Evolutionary conservation across 2,113 vertebrate species (phyloP), one percentile per base, ranked within the genome.

Genomic region (Nycticorax nycticorax): DNA sequence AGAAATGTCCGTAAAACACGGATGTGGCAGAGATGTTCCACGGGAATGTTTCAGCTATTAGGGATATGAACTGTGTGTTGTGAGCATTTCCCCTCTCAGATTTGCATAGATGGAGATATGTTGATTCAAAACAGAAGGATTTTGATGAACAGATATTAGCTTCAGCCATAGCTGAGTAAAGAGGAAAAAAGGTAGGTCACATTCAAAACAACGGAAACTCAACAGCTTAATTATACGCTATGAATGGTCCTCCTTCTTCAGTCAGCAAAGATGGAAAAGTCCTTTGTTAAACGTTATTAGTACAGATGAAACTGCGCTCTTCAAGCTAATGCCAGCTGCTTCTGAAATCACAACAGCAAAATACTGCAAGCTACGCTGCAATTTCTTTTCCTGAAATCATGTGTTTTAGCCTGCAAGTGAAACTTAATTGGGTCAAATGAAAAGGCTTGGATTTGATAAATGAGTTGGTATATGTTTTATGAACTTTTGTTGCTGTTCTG

Each of bases 151-250:
- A 79, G 91, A 83, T 83, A 89, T 57, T 69, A 76, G 71, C 75
- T 83, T 89, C 74, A 85, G 75, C 73, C 87, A 66, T 52, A 91
- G 72, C 87, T 94, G 92, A 95, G 92, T 92, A 81, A 95, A 94
- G 93, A 93, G 81, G 92, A 47, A 89, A 84, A 93, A 96, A 95
- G 77, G 64, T 85, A 88, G 74, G 84, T 96, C 73, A 87, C 22
- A 35, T 77, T 95, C 89, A 97, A 89, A 97, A 95, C 79, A 93
- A 89, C 4, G 48, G 88, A 94, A 94, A 95, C 94, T 94, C 41
- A 66, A 33, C 88, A 76, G 63, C 35, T 59, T 90, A 69, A 85
- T 96, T 92, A 71, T 9, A 92, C 0, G 0, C 75, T 87, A 26
- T 0, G 2, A 63, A 88, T 94, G 77, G 78, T 76, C 66, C 76